A percentile compares a stretch with the other conserved stretches of the same genome.
These are phyloP conservation scores for Phalera bucephala DNA, from an alignment of 2,888 invertebrate species.

Conservation along the genomic window DNA sequence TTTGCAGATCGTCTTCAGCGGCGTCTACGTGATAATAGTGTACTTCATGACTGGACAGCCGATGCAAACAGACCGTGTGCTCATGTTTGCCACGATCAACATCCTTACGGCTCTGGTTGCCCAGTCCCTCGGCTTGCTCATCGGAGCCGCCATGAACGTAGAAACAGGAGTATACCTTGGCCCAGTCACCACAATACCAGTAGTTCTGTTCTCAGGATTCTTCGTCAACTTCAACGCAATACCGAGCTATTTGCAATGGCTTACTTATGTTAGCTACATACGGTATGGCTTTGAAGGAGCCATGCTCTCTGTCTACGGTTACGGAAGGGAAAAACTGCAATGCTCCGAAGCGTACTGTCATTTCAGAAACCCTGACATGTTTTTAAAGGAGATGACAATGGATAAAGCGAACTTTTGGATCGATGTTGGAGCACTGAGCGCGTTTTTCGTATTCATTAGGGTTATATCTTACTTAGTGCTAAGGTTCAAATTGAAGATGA, in stretches of 20 bases:
- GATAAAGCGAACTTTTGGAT: conserved; percentile 90
- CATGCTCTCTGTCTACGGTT: conserved; percentile 95
- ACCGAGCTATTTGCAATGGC: conserved; percentile 93
- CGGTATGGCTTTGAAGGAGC: conserved; percentile 95
- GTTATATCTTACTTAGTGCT: conserved; percentile 92
- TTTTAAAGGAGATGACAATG: conserved; percentile 94
- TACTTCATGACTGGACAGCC: conserved; percentile 98
- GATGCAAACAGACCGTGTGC: conserved; percentile 91
- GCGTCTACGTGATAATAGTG: conserved; percentile 94
- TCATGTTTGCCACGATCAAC: conserved; percentile 88
- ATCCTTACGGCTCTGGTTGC: conserved; percentile 95
- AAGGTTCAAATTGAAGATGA: conserved; percentile 88
- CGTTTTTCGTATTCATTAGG: conserved; percentile 90
- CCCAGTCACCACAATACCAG: conserved; percentile 95
- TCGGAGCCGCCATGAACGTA: conserved; percentile 95
- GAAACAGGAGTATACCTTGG: conserved; percentile 91
- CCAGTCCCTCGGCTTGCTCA: conserved; percentile 95
- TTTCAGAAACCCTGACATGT: conserved; percentile 90
- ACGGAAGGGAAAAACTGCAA: conserved; percentile 90
- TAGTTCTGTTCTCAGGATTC: conserved; percentile 96
- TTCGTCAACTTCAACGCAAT: conserved; percentile 96
- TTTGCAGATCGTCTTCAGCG: conserved; percentile 90
- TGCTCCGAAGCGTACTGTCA: conserved; percentile 94
- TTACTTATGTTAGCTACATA: conserved; percentile 95
- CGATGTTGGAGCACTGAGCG: conserved; percentile 91